Conservation (phyloP, 2,888 invertebrate genomes). For the Sisyra nigra region DNA sequence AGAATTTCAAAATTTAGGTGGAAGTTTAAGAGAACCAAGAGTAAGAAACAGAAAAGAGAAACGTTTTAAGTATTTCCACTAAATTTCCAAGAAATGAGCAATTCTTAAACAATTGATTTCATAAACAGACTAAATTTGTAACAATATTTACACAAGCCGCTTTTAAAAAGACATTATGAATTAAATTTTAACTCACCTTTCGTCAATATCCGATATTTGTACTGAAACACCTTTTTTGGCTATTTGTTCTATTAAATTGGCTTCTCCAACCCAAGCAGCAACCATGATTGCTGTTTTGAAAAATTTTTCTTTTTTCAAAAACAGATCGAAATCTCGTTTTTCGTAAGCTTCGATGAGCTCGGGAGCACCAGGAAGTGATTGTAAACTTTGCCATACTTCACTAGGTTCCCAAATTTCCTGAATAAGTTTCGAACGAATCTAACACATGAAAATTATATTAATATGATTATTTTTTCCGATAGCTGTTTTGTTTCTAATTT, state of each 20-base stretch:
- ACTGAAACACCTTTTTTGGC: constrained; percentile 41
- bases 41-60: too few relatives aligned
- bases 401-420: constrained; percentile 24
- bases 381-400: constrained; percentile 18
- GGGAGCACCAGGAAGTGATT: constrained; percentile 31
- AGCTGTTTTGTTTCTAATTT: constrained; percentile 10
- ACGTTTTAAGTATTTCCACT: too few relatives aligned
- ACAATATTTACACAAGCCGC: too few relatives aligned
- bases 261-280: constrained; percentile 43
- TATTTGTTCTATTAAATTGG: constrained; percentile 33
- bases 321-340: constrained; percentile 29
- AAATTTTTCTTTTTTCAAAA: constrained; percentile 26
- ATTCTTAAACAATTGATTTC: too few relatives aligned
- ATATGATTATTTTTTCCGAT: background rate
- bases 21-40: too few relatives aligned
- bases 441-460: constrained; percentile 21
- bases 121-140: too few relatives aligned
- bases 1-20: too few relatives aligned
- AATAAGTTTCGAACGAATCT: constrained; percentile 15
- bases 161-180: background rate
- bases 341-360: constrained; percentile 28
- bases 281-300: constrained; percentile 38
- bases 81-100: too few relatives aligned
- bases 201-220: constrained; percentile 45
- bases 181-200: constrained; percentile 34